phyloP scores from a whole-genome alignment of 2,113 vertebrate species.

The Andinoacara biseriatus region DNA sequence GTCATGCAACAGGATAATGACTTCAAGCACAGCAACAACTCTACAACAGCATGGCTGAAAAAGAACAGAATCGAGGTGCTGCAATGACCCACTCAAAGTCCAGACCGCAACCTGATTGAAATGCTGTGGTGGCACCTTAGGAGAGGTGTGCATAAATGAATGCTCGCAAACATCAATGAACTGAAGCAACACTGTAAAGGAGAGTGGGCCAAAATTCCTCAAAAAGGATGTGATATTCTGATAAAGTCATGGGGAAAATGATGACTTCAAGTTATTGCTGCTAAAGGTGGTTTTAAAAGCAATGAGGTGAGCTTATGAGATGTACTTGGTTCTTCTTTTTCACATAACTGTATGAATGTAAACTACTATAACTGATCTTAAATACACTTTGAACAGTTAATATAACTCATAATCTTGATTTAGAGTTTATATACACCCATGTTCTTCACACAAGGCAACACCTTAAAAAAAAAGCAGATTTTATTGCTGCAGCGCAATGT shows the following conservation, averaged over 20 bases:
- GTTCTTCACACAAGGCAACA: background rate
- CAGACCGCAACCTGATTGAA: background rate
- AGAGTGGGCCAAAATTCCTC: too few species aligned
- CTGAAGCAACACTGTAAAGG: too few species aligned
- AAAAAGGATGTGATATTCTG: background rate
- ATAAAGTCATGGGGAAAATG: background rate
- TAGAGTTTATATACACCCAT: background rate
- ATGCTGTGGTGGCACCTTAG: background rate
- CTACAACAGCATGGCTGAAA: background rate
- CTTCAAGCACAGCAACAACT: background rate
- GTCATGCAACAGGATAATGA: background rate
- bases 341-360: background rate
- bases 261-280: background rate
- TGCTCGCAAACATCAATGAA: background rate
- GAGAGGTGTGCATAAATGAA: background rate
- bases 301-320: background rate
- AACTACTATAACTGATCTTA: background rate
- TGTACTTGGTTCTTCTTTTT: background rate
- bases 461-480: background rate
- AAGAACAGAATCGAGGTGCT: background rate
- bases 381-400: background rate
- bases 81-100: background rate
- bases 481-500: background rate
- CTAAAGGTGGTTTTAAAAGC: background rate
- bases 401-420: background rate